Base-by-base conservation (phyloP, 2,888 invertebrate species). In the Sepioteuthis lessoniana region DNA sequence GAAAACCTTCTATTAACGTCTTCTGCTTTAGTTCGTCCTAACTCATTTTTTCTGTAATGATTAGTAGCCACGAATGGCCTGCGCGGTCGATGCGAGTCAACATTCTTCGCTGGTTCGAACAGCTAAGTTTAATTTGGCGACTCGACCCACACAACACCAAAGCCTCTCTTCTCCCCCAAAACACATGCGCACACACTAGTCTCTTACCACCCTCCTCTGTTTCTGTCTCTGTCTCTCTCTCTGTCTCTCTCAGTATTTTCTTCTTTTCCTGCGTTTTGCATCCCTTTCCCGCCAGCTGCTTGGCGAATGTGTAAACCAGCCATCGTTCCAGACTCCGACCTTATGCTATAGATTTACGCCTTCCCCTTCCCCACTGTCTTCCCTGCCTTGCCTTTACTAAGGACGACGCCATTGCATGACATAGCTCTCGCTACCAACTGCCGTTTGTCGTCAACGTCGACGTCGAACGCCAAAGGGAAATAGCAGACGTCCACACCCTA, bases 31-130 rank as follows among this genome's bases (percentile, higher is more conserved):
- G 76, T 76, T 76, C 76, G 76, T 76, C 76, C 76, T 76, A 76
- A 76, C 76, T 76, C 76, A 76, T n/a, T 76, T 76, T 76, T 76
- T 76, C 76, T 76, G 76, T 76, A 76, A 76, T 76, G 76, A 76
- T 76, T 76, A 76, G 76, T n/a, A n/a, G n/a, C 76, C n/a, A 76
- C 76, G 76, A 76, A 76, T 76, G 76, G 76, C 76, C 76, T 76
- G 76, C 76, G 76, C 76, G 31, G 76, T 2, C 76, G 35, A 16
- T n/a, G 35, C 76, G 76, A 76, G 76, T 76, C 76, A 76, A 76
- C 76, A 76, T 76, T 76, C 76, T 76, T 76, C 76, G n/a, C 35
- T 19, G n/a, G 76, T 76, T 76, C 35, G 76, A 76, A 76, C 76
- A 35, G 76, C 76, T n/a, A 76, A 76, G 76, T 76, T 76, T 76